Evolutionary conservation across 2,113 vertebrate genomes (phyloP), one percentile per base, ranked within the genome.

Genomic region (Peromyscus leucopus): DNA sequence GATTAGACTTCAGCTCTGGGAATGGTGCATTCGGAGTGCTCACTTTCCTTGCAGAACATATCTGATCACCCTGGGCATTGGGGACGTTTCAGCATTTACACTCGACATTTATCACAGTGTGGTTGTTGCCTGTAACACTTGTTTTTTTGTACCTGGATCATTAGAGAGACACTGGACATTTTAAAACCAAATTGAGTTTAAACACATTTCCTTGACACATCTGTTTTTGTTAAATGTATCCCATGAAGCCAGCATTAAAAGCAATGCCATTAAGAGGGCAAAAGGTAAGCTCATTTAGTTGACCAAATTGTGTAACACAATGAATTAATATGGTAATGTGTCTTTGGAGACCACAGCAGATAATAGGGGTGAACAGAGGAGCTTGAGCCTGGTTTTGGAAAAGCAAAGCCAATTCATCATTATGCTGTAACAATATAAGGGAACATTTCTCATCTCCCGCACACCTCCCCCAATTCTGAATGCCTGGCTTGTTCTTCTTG

Each of bases 261-360:
- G 98, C 97, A 98, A 98, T 98, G 97, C 95, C 98, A 99, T 99
- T 98, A 99, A 98, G 96, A 98, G 98, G 98, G 97, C 98, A 98
- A 82, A 97, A 98, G 98, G 98, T 98, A 98, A 98, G 98, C 98
- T 98, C 98, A 98, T 98, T 98, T 98, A 98, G 98, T 97, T 98
- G 98, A 97, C 98, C 96, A 98, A 98, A 98, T 98, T 98, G 98
- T 98, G 97, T 98, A 98, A 98, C 26, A 46, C 98, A 98, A 98
- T 98, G 98, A 99, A 98, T 98, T 98, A 98, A 98, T 98, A 99
- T 98, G 98, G 98, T 99, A 99, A 99, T 98, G 98, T 15, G 98
- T 98, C 98, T 99, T 99, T 98, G 98, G 98, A 99, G 98, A 98
- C 98, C 98, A 98, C 95, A 98, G 96, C 95, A 99, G 98, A 99